A percentile compares a stretch with the other conserved stretches of the same genome.
Conservation (phyloP, 2,888 invertebrate genomes). For the Ypsolopha scabrella region DNA sequence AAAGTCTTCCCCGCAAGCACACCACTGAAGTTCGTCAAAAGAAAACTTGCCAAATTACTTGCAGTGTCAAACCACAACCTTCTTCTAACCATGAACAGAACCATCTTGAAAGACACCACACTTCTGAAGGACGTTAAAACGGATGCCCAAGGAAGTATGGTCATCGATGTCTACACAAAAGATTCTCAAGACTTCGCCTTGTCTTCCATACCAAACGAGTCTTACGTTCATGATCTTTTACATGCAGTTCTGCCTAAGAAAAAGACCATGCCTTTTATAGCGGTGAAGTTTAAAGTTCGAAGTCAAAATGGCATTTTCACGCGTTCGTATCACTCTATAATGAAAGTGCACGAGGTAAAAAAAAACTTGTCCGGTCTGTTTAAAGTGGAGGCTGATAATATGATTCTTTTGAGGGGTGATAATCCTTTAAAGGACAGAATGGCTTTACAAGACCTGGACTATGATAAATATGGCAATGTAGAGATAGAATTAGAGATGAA, state of each 20-base stretch:
- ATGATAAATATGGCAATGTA: conserved; percentile 58
- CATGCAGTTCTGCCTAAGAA: conserved; percentile 49
- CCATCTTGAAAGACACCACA: conserved; percentile 48
- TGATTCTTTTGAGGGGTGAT: conserved; percentile 61
- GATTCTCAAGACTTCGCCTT: conserved; percentile 50
- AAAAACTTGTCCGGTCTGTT: conserved; percentile 71
- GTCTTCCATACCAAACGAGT: conserved; percentile 49
- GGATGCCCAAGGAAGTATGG: conserved; percentile 45
- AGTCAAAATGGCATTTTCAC: conserved; percentile 58
- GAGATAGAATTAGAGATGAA: conserved; percentile 56
- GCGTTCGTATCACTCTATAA: conserved; percentile 61
- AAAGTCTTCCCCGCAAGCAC: conserved; percentile 59
- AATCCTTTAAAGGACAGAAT: conserved; percentile 48
- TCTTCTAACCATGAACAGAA: conserved; percentile 49
- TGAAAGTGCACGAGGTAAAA: conserved; percentile 71
- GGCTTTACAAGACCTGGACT: conserved; percentile 52
- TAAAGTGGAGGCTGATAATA: conserved; percentile 55
- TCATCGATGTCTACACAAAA: conserved; percentile 56
- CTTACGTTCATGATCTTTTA: conserved; percentile 50
- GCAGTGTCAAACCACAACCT: conserved; percentile 46
- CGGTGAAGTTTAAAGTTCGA: conserved; percentile 51
- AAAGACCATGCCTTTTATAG: conserved; percentile 52
- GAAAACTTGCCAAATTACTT: conserved; percentile 53
- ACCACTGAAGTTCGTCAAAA: conserved; percentile 49
- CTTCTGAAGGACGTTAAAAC: conserved; percentile 46